Evolutionary conservation across 2,888 invertebrate species (phyloP), one percentile per base, ranked within the genome.

Genomic region (Leptinotarsa haldemani): DNA sequence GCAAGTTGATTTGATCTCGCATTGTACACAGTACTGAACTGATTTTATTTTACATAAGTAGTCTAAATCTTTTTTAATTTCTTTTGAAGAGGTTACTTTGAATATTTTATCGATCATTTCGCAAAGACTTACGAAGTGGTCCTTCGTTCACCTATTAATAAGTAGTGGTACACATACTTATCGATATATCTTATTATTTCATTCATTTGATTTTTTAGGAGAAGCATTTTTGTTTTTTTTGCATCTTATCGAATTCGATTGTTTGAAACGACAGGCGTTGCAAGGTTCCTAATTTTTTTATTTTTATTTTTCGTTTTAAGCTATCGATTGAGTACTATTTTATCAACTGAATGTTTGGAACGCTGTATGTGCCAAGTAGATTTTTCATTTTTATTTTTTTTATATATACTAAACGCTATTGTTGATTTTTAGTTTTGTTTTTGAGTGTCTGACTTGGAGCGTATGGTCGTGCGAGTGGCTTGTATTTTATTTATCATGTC

Each of bases 1-100:
- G 85, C 85, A 86, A 86, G 86, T 85, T 86, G 86, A 81, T 86
- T 85, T 87, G 88, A 88, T 88, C 88, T 88, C 88, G 84, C 86
- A 86, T 84, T 85, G 84, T 85, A 84, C 81, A 84, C 83, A 83
- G 83, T 86, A 85, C 86, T 86, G 87, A 87, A 87, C 87, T 87
- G 87, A 87, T 87, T 87, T 87, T 80, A 76, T 73, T 80, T 81
- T 75, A 70, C 53, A 75, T 76, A 76, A 76, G 75, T 78, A 78
- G 77, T 74, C 77, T 77, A 78, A 77, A 74, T 77, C 73, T 77
- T 80, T 77, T 79, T 82, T 80, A 47, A 76, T 77, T 77, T 69
- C 47, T 74, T 75, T 71, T 74, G 70, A 69, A 70, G 64, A 56
- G 74, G 70, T 67, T 75, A 68, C 73, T 77, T 74, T 73, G 73